Evolutionary conservation across 2,888 invertebrate species (phyloP).

Genomic region (Drosophila anomalata): DNA sequence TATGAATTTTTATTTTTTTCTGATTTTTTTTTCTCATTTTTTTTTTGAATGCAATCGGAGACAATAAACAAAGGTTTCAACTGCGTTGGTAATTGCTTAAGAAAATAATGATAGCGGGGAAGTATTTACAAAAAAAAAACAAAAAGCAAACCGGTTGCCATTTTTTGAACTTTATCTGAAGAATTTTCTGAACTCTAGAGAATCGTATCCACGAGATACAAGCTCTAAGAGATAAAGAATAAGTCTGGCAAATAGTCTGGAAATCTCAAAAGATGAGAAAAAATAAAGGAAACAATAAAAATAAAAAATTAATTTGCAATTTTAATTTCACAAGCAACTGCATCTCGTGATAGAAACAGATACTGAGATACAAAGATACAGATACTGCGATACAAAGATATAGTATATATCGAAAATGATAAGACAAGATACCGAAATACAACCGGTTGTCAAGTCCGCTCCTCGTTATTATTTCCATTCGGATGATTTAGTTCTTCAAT

Average conservation of each 20-base stretch:
- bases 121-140: constrained; percentile 7
- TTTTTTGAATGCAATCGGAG: neutral
- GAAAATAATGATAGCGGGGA: constrained; percentile 3
- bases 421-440: constrained; percentile 21
- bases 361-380: neutral
- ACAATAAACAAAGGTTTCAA: constrained; percentile 1
- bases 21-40: neutral
- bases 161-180: neutral
- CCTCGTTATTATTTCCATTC: constrained; percentile 11
- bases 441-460: constrained; percentile 19
- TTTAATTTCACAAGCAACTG: constrained; percentile 2
- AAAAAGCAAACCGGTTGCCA: neutral
- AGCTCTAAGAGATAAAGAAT: neutral
- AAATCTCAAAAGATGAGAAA: neutral
- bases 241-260: constrained; percentile 1
- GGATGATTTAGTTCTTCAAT: constrained; percentile 26
- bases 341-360: constrained; percentile 8
- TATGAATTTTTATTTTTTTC: neutral
- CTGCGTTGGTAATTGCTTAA: neutral
- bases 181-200: too few species aligned
- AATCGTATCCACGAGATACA: too few species aligned
- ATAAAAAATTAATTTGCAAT: neutral
- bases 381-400: constrained; percentile 11
- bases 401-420: constrained; percentile 9
- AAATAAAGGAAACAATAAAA: neutral